Evolutionary conservation across 2,113 vertebrate genomes (phyloP).

Genomic region (Halcyon senegalensis): DNA sequence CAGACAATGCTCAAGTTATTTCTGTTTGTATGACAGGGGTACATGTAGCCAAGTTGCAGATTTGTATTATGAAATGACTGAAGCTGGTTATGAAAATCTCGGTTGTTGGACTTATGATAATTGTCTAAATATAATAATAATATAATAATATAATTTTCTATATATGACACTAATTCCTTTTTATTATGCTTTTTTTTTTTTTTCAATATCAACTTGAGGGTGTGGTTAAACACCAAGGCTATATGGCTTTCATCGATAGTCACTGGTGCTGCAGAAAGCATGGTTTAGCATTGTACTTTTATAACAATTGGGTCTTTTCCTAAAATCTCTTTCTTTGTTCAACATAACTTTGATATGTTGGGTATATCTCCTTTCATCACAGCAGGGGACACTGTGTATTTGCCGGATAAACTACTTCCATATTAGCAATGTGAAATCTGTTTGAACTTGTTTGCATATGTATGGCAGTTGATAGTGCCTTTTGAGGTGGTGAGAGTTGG

Average conservation of each 20-base stretch:
- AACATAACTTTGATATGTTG: neutral
- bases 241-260: neutral
- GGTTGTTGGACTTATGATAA: neutral
- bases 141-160: neutral
- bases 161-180: neutral
- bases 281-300: neutral
- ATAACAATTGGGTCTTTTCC: neutral
- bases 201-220: neutral
- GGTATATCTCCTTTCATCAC: slow-evolving; percentile 48
- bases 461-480: neutral
- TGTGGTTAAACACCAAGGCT: neutral
- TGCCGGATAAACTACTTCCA: slow-evolving; percentile 26
- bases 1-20: neutral
- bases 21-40: neutral
- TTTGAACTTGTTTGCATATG: slow-evolving; percentile 24
- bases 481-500: neutral
- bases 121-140: neutral
- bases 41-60: neutral
- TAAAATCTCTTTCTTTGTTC: slow-evolving; percentile 39
- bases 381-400: slow-evolving; percentile 54
- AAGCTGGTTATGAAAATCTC: neutral
- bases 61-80: neutral
- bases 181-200: neutral
- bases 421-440: slow-evolving; percentile 28
- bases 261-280: neutral